Conservation (phyloP, 35 echinoderm and acorn worm genomes). For the Stichopus chloronotus region DNA sequence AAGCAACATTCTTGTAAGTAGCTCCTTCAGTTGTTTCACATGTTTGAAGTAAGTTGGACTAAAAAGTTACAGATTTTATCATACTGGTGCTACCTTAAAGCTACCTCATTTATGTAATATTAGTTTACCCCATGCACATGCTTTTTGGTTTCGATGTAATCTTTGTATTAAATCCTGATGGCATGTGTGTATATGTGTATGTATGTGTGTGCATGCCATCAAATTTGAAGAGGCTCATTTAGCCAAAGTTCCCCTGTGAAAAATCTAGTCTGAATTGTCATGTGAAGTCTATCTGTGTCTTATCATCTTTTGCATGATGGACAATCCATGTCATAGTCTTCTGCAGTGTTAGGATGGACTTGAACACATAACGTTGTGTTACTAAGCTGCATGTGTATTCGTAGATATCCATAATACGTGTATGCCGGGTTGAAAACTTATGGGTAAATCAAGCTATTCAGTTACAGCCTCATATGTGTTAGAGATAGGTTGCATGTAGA, state of each 20-base stretch:
- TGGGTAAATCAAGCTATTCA: too few species aligned
- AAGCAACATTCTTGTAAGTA: slow-evolving; percentile 73
- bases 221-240: neutral
- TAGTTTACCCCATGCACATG: too few species aligned
- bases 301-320: neutral
- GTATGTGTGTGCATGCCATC: neutral
- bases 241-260: too few species aligned
- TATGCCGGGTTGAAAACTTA: neutral
- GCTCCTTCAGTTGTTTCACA: neutral
- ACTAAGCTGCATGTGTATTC: neutral
- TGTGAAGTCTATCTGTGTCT: too few species aligned
- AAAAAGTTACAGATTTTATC: neutral
- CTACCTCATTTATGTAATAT: too few species aligned
- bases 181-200: too few species aligned
- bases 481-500: neutral
- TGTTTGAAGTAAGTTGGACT: neutral
- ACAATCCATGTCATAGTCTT: neutral
- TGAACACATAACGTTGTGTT: neutral
- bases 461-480: neutral
- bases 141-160: too few species aligned
- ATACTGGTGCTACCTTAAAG: neutral
- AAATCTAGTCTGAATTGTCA: too few species aligned
- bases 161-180: too few species aligned
- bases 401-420: neutral
- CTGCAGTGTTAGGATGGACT: neutral